Percentiles rank a stretch among this genome's conserved stretches.
phyloP scores from a whole-genome alignment of 2,113 vertebrate species.

The Corythornis cristatus region DNA sequence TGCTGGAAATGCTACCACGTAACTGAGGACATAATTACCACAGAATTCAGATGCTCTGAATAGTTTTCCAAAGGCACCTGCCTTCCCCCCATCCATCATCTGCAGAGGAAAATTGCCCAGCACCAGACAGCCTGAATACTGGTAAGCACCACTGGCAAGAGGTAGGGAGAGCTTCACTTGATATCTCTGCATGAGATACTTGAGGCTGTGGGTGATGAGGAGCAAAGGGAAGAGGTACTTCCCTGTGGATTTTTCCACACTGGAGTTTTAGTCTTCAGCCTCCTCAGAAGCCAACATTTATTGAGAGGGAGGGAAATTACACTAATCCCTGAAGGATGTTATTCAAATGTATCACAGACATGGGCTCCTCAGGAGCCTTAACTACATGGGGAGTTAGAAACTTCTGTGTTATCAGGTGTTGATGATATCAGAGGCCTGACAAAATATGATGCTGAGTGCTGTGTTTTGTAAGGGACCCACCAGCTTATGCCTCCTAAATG shows the following conservation, averaged over 20 bases:
- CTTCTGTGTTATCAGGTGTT: background rate
- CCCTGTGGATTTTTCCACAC: background rate
- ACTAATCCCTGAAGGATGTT: background rate
- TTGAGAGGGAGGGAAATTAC: background rate
- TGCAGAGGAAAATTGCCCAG: background rate
- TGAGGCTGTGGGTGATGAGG: accelerated
- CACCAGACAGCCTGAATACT: background rate
- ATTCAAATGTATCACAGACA: background rate
- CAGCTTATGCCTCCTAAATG: background rate
- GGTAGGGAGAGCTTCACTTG: accelerated
- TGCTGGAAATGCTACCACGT: background rate
- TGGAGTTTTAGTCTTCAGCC: background rate
- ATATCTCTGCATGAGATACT: accelerated
- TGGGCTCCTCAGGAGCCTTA: background rate
- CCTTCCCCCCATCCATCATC: background rate
- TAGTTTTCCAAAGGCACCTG: background rate
- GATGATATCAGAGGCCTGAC: background rate
- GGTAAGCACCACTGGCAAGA: background rate
- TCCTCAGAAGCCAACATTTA: background rate
- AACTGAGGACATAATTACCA: background rate
- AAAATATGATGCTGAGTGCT: background rate
- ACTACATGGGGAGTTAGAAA: background rate
- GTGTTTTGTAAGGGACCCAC: background rate
- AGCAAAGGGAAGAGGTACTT: background rate
- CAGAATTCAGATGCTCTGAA: background rate